A percentile compares a stretch with the other conserved stretches of the same genome.
Evolutionary conservation across 2,797 vertebrate species (phyloP).

Genomic region (Leucoraja ocellata): DNA sequence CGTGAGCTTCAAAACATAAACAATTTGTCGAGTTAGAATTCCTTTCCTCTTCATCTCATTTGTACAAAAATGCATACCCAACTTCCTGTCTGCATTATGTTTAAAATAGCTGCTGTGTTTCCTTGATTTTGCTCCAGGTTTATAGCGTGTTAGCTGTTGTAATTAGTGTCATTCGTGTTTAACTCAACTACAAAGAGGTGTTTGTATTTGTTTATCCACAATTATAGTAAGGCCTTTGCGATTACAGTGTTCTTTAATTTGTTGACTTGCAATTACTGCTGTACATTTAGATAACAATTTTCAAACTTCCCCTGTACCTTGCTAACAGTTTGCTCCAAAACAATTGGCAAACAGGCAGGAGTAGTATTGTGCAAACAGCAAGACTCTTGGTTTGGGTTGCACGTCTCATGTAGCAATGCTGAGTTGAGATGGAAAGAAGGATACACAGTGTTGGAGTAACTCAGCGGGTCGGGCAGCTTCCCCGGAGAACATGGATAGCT

Average conservation of each 20-base stretch:
- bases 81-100: neutral
- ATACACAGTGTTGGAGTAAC: too few species aligned
- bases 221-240: neutral
- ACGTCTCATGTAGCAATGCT: too few species aligned
- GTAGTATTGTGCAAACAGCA: neutral
- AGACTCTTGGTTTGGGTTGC: too few species aligned
- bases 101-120: neutral
- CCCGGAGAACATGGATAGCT: too few species aligned
- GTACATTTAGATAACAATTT: neutral
- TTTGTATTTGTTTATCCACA: constrained; percentile 6
- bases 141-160: neutral
- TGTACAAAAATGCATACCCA: neutral
- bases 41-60: constrained; percentile 1
- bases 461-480: too few species aligned
- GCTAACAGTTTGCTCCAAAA: neutral
- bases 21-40: neutral
- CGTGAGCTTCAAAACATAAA: neutral
- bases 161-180: neutral
- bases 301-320: neutral
- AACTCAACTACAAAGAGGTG: neutral
- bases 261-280: neutral
- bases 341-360: neutral
- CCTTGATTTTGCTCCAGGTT: neutral
- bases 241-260: neutral
- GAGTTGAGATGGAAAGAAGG: too few species aligned